Base-by-base conservation (phyloP, 2,888 invertebrate species). In the Drosophila paranaensis region DNA sequence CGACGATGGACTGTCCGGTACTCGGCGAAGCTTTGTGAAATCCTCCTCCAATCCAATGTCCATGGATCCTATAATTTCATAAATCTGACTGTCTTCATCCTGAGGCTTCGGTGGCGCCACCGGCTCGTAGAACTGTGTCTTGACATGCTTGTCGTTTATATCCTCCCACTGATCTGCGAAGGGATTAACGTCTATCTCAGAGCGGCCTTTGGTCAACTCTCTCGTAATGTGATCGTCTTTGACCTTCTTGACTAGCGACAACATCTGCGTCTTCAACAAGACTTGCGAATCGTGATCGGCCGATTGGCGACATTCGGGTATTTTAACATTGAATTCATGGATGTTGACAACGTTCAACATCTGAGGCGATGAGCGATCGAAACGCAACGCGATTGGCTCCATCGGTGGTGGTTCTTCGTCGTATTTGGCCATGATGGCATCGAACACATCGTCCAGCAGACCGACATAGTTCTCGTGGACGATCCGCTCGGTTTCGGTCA, bases 361-460 rank as follows among this genome's bases (percentile, higher is more conserved):
- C 0, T 0, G 0, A 2, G 1, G n/a, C 0, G 42, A 60, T 0
- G 82, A 82, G 0, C 30, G 2, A 1, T 54, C 48, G 0, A 0
- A 0, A 1, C 2, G 67, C 1, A 86, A 9, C 0, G 33, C 0
- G 0, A 70, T 25, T 1, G 77, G 64, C 0, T 79, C 69, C 0
- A 30, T 20, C 0, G 51, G n/a, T 3, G 2, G 2, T 1, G 60
- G n/a, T 0, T 60, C 43, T 3, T 1, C 37, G 2, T 72, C 42
- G 0, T 65, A 30, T 2, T 45, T 66, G 0, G 27, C 11, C 0
- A 77, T 10, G n/a, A 88, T 74, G 0, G 6, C 6, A 0, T 65
- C 45, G 3, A 91, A 81, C 1, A 91, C 58, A 1, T 87, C 88
- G 45, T 90, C 79, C 1, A 92, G 60, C 0, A 92, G 53, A 53